Base-by-base conservation (phyloP, 2,113 vertebrate genomes). In the Leiothrix lutea region DNA sequence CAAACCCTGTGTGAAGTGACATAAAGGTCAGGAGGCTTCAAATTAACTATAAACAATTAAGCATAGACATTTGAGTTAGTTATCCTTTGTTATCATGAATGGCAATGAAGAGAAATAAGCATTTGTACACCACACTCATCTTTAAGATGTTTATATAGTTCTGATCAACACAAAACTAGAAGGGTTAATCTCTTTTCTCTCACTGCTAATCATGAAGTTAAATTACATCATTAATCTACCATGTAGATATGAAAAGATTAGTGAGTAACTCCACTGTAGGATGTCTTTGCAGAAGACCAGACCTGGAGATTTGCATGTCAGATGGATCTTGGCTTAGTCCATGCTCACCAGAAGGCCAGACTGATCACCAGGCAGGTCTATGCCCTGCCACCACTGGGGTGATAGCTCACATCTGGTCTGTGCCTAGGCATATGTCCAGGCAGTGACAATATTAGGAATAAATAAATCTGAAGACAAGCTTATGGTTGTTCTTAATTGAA, bases 301-400 rank as follows among this genome's bases (percentile, higher is more conserved):
- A 51, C 3, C 11, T 42, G n/a, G 12, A 48, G 13, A 64, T 9
- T 3, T 10, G 3, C 18, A n/a, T 12, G 28, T 78, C 36, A 36
- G 0, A 13, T 58, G 14, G 10, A 17, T 58, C 11, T 57, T 73
- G 25, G 6, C 26, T 90, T 75, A 75, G 61, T 75, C 38, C 7
- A 1, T 36, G 22, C 14, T 56, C 24, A 35, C 22, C 31, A 62
- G 65, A 75, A 58, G 0, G 0, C 5, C 51, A 45, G 26, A 21
- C 1, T 91, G 8, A 42, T 8, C 35, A 67, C 21, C 18, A 54
- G 50, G 4, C 4, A 67, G 42, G 18, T 20, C 16, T 29, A 11
- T 72, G 38, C 15, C 22, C 19, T 0, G 0, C 8, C 22, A 75
- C 19, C 14, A 6, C 1, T 19, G 15, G 8, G 5, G 7, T 33